Percentiles rank a stretch among this genome's conserved stretches.
These are phyloP conservation scores for Keiferia lycopersicella DNA, from an alignment of 2,888 invertebrate species.

Conservation along the genomic window DNA sequence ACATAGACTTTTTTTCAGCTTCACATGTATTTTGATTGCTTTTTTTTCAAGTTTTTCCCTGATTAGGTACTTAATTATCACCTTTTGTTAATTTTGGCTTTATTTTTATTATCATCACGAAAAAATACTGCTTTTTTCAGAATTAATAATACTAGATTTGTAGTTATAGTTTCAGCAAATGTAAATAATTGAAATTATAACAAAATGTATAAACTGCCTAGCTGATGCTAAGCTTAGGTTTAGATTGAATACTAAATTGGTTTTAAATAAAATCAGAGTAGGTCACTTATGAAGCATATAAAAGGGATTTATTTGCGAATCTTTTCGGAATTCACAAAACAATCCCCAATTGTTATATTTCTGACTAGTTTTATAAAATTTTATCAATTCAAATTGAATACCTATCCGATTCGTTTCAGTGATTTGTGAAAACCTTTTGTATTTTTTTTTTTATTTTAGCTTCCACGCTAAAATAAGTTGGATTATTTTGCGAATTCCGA, in stretches of 20 bases:
- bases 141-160: not conserved
- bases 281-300: not conserved
- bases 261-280: not conserved
- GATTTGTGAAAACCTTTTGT: too few species aligned
- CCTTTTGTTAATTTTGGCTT: not conserved
- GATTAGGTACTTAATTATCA: not conserved
- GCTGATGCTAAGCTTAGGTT: not conserved
- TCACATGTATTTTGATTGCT: not conserved
- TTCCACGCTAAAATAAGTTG: not conserved
- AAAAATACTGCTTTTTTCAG: not conserved
- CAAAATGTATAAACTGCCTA: not conserved
- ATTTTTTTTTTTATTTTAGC: too few species aligned
- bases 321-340: not conserved
- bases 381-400: not conserved
- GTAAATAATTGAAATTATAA: constrained; percentile 1
- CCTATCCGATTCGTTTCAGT: too few species aligned
- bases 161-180: not conserved
- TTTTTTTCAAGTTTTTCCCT: not conserved
- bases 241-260: not conserved
- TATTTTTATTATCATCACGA: constrained; percentile 3
- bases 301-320: too few species aligned
- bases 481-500: not conserved
- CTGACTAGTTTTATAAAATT: not conserved
- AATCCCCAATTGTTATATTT: not conserved
- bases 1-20: constrained; percentile 38